A percentile compares a stretch with the other conserved stretches of the same genome.
Evolutionary conservation across 2,888 invertebrate species (phyloP).

Genomic region (Sinohyriopsis cumingii): DNA sequence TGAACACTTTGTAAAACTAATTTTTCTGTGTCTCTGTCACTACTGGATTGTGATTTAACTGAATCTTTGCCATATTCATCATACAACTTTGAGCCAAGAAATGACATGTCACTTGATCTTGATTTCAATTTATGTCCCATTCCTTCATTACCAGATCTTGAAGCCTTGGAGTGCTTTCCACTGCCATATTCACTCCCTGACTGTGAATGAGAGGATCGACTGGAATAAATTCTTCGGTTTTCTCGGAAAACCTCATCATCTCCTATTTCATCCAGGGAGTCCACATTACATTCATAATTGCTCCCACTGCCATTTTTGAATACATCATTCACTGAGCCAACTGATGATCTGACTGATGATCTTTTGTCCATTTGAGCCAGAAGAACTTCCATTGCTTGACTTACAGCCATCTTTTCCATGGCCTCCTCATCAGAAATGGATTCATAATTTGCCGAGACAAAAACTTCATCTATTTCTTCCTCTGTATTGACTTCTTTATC

Average conservation of each 20-base stretch:
- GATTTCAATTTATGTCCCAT: slow-evolving; percentile 12
- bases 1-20: slow-evolving; percentile 47
- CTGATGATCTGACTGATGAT: slow-evolving; percentile 33
- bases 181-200: slow-evolving; percentile 1
- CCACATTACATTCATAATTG: too few species aligned
- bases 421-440: slow-evolving; percentile 25
- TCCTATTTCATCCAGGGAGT: slow-evolving; percentile 15
- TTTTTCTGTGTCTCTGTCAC: slow-evolving; percentile 37
- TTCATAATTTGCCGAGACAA: slow-evolving; percentile 34
- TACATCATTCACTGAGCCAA: slow-evolving; percentile 30
- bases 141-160: slow-evolving; percentile 17
- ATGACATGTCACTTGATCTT: background rate
- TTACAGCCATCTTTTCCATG: slow-evolving; percentile 52
- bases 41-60: slow-evolving; percentile 18
- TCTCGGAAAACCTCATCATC: slow-evolving; percentile 47
- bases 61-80: too few species aligned
- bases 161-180: slow-evolving; percentile 18
- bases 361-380: slow-evolving; percentile 54
- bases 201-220: background rate
- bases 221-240: slow-evolving; percentile 15
- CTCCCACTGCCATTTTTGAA: slow-evolving; percentile 12
- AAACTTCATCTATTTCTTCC: slow-evolving; percentile 32
- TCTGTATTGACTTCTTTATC: slow-evolving; percentile 30
- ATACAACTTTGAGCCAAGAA: too few species aligned
- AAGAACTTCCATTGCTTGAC: slow-evolving; percentile 55